These are phyloP conservation scores for Origma solitaria DNA, from an alignment of 2,113 vertebrate genomes.

Conservation along the genomic window DNA sequence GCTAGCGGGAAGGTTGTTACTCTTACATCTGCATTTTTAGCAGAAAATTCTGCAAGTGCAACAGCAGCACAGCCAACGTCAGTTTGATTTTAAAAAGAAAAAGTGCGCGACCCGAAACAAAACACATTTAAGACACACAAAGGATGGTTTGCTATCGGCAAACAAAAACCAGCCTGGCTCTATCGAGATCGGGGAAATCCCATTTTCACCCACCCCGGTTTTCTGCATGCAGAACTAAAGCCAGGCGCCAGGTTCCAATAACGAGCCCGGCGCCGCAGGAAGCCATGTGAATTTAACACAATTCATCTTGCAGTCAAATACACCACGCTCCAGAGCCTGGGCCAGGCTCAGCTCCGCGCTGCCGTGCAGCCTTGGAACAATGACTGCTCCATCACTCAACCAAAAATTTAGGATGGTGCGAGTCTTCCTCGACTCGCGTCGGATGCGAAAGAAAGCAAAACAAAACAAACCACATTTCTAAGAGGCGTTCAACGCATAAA, in stretches of 20 bases:
- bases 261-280: not conserved
- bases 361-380: not conserved
- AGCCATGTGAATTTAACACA: conserved; percentile 11
- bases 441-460: not conserved
- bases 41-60: conserved; percentile 38
- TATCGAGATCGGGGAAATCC: conserved; percentile 1
- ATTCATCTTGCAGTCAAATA: conserved; percentile 18
- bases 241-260: conserved; percentile 1
- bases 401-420: not conserved
- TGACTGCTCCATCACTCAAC: conserved; percentile 34
- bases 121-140: conserved; percentile 35
- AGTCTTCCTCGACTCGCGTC: not conserved
- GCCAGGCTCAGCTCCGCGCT: not conserved
- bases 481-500: not conserved
- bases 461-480: not conserved
- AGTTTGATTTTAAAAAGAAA: conserved; percentile 42
- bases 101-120: conserved; percentile 5
- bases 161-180: not conserved
- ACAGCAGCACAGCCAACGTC: conserved; percentile 12
- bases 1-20: conserved; percentile 7
- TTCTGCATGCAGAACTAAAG: conserved; percentile 1
- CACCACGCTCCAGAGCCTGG: conserved; percentile 3
- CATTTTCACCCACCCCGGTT: conserved; percentile 29
- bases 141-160: conserved; percentile 23
- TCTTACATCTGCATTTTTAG: conserved; percentile 35